These are phyloP conservation scores for Myodes glareolus DNA, from an alignment of 2,113 vertebrate species.

Conservation along the genomic window DNA sequence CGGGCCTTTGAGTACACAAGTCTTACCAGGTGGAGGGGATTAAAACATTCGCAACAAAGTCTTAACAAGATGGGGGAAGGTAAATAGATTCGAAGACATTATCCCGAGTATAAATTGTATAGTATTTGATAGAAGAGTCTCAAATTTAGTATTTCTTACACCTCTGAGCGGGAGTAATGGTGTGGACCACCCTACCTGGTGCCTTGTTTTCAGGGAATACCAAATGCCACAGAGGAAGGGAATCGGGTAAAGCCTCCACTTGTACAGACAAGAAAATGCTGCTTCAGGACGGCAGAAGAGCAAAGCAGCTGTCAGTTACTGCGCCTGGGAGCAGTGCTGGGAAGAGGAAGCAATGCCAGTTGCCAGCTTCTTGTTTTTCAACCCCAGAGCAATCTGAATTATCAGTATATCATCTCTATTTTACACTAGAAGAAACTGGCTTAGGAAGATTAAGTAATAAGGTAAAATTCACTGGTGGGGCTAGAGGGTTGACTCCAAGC, in stretches of 20 bases:
- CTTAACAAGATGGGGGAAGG: neutral
- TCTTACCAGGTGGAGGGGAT: neutral
- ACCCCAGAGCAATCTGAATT: neutral
- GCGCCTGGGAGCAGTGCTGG: neutral
- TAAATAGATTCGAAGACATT: neutral
- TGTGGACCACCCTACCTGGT: neutral
- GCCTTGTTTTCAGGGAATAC: neutral
- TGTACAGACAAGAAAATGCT: neutral
- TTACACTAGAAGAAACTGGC: slow-evolving; percentile 2
- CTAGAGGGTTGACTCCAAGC: neutral
- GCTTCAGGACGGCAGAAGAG: neutral
- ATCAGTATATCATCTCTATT: slow-evolving; percentile 9
- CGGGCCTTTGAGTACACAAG: neutral
- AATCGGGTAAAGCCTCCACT: neutral
- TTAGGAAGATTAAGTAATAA: neutral
- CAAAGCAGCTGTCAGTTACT: neutral
- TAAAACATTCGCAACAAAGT: neutral
- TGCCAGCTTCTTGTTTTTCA: neutral
- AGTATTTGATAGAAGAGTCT: neutral
- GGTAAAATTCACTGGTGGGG: neutral
- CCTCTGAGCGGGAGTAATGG: neutral
- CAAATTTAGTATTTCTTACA: neutral
- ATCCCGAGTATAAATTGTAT: neutral
- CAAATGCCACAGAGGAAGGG: neutral
- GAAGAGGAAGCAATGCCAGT: neutral